Evolutionary conservation across 2,888 invertebrate genomes (phyloP), one percentile per base, ranked within the genome.

Genomic region (Phania funesta): DNA sequence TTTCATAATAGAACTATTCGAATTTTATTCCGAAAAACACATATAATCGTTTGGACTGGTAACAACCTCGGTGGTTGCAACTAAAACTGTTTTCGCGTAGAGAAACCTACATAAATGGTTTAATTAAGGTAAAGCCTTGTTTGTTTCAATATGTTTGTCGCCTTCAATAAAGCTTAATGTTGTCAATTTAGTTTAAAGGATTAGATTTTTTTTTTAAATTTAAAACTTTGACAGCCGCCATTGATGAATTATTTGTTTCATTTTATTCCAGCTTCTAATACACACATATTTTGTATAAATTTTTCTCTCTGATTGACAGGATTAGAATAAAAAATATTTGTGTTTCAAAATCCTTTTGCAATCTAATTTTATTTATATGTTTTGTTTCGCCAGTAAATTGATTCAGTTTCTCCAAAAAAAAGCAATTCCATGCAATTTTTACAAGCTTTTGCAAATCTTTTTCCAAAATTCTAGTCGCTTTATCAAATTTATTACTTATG

Each of bases 141-240:
- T 29, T 32, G 11, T 29, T 18, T 20, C 24, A 24, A 24, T 50
- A 22, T 5, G n/a, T n/a, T n/a, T n/a, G n/a, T n/a, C n/a, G n/a
- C n/a, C n/a, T n/a, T n/a, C n/a, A n/a, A n/a, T n/a, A n/a, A n/a
- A n/a, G 3, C n/a, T 29, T 50, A 56, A 70, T 70, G 56, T 58
- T 74, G 70, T 76, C 71, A 71, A 65, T 76, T 80, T 76, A 64
- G 65, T 70, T 74, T 32, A 71, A 65, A 38, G 58, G 58, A 70
- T 80, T 80, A 70, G 52, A 35, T 68, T 52, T 50, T 56, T 18
- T 38, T 68, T 48, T 44, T 44, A 24, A 38, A 46, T 56, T 38
- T 71, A 38, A 44, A 50, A 50, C 44, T 64, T 20, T 67, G 70
- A 70, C 70, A 80, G 18, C 54, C 54, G 11, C 32, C 62, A 62